Percentiles rank a stretch among this genome's conserved stretches.
Evolutionary conservation across 2,888 invertebrate genomes (phyloP).

Genomic region (Scelioninae gen. 2): DNA sequence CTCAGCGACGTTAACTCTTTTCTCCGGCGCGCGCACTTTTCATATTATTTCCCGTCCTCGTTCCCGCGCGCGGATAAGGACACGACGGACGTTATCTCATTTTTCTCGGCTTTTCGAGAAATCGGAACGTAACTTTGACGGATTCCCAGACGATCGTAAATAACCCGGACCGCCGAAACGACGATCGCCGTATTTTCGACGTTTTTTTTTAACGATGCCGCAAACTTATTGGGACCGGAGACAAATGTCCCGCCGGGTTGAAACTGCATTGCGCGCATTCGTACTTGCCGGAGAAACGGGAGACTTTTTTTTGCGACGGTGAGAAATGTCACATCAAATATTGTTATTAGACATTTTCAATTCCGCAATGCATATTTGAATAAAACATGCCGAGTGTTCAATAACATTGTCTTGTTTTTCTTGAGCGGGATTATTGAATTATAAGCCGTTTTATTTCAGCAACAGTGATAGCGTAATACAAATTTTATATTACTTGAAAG

Average conservation of each 20-base stretch:
- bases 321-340: constrained; percentile 2
- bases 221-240: constrained; percentile 1
- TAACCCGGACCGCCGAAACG: constrained; percentile 10
- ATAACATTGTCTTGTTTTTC: too few species aligned
- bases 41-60: constrained; percentile 11
- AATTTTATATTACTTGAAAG: too few species aligned
- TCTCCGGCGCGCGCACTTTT: constrained; percentile 21
- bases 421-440: too few species aligned
- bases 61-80: too few species aligned
- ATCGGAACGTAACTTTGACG: constrained; percentile 34
- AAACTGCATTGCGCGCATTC: constrained; percentile 1
- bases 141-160: constrained; percentile 16
- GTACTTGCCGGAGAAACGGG: neutral
- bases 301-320: neutral
- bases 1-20: constrained; percentile 42
- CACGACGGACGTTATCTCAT: neutral
- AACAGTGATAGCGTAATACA: too few species aligned
- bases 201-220: constrained; percentile 19
- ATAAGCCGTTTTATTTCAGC: too few species aligned
- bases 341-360: constrained; percentile 1
- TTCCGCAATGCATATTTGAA: too few species aligned
- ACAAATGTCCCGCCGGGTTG: constrained; percentile 9
- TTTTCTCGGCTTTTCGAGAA: constrained; percentile 22
- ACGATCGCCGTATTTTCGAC: constrained; percentile 1
- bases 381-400: too few species aligned